A percentile compares a stretch with the other conserved stretches of the same genome.
Evolutionary conservation across 2,797 vertebrate genomes (phyloP).

Genomic region (Chelonia mydas): DNA sequence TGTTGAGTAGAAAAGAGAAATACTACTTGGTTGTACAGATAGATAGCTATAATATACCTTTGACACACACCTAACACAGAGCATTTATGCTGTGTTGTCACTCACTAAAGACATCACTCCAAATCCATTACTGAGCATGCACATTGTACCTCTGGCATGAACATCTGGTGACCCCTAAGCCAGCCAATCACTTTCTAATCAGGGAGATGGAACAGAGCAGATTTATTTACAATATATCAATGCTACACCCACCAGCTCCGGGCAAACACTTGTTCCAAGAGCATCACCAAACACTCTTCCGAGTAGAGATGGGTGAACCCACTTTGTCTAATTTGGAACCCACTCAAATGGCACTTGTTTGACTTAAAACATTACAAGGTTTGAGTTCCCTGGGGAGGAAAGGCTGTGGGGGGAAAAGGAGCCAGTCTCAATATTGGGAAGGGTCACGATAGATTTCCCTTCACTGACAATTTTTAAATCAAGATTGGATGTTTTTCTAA

Average conservation of each 20-base stretch:
- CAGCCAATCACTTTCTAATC: neutral
- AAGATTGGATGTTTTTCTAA: neutral
- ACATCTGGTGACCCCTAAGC: neutral
- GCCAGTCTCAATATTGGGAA: neutral
- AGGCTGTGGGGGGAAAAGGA: neutral
- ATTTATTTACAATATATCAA: neutral
- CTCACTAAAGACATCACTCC: neutral
- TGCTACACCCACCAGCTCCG: accelerated
- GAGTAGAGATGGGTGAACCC: neutral
- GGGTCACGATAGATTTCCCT: neutral
- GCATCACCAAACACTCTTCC: neutral
- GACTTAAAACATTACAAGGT: accelerated
- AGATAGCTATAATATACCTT: neutral
- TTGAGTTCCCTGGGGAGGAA: accelerated
- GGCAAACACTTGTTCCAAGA: neutral
- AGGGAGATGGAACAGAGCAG: neutral
- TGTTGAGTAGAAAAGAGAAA: neutral
- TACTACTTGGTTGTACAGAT: neutral
- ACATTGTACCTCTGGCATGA: neutral
- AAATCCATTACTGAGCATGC: accelerated
- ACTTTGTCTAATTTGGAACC: accelerated
- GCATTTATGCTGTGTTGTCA: neutral
- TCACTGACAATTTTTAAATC: neutral
- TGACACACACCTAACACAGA: neutral
- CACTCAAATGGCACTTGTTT: neutral